Evolutionary conservation across 2,797 vertebrate genomes (phyloP), one percentile per base, ranked within the genome.

Genomic region (Sarcoramphus papa): DNA sequence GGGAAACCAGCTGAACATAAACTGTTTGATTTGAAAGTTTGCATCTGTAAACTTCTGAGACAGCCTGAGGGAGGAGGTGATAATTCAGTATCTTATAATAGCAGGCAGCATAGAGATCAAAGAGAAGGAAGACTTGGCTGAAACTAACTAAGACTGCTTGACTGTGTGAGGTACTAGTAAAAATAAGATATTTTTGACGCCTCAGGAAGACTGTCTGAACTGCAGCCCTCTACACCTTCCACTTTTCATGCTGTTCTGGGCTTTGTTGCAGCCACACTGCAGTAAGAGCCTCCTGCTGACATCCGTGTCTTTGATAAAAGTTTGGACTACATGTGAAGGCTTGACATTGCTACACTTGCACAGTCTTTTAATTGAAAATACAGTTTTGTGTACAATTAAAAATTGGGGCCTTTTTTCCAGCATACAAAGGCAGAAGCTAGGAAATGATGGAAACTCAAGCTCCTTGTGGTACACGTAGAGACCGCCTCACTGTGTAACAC

Each of bases 11-110:
- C 40, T 87, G 88, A 94, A 93, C 33, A 41, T n/a, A 64, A 90
- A 85, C 20, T 56, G 59, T 76, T 88, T 81, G 92, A 94, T 96
- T 92, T 90, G 33, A 94, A 97, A 85, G 90, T 85, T 12, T 76
- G 85, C 92, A 90, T 96, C 93, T 95, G 62, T 79, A 96, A 93
- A 92, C 84, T 92, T 83, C 62, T 53, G 51, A 94, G 74, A 78
- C 62, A 88, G 95, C 89, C 92, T 54, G 56, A 94, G 93, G 88
- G 90, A 95, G 73, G 77, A 74, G 63, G 50, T 85, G 94, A 91
- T 96, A 95, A 96, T 94, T 86, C 88, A 73, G 72, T 94, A 96
- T 90, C 93, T 96, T 78, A 68, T 67, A 94, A 93, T 47, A 94
- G 88, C 85, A 95, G 76, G 88, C 92, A 81, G 69, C 70, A 80